Evolutionary conservation across 2,797 vertebrate species (phyloP), one percentile per base, ranked within the genome.

Genomic region (Harpagifer antarcticus): DNA sequence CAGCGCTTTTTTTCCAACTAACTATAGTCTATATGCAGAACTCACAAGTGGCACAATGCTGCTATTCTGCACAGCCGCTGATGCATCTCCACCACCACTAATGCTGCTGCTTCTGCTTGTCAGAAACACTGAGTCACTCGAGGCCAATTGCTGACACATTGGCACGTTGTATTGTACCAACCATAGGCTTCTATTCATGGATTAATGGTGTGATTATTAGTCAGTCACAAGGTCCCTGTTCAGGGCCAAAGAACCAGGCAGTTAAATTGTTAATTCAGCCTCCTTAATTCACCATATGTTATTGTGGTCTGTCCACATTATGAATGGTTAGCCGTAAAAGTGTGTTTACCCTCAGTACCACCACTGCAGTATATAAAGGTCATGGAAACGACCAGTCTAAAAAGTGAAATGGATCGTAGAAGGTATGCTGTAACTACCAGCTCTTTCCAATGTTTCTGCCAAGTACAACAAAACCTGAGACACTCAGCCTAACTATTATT

Each of bases 121-220:
- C 82, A 89, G 87, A 86, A 89, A 91, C 86, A 88, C 85, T 85
- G 91, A 94, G 89, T 92, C 92, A 91, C 88, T 71, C 57, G 8
- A 31, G 16, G 55, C 58, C 62, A 56, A 3, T 55, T 57, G 82
- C 83, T 88, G 76, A 87, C 87, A 84, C 85, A 83, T 70, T 86
- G 75, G 79, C 85, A 65, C 78, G 61, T 81, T 79, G 73, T 74
- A 31, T 82, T 80, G 72, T 66, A 72, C 70, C 81, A 78, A 78
- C 83, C 86, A 76, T 83, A 86, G 77, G 74, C 82, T 90, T 82
- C 91, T 93, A 94, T 92, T 94, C 85, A 89, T 83, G 87, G 87
- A 83, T 67, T 60, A 61, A 85, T 76, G 68, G 71, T 73, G 74
- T 86, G 86, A 88, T 92, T 90, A 87, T 91, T 90, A 90, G 83